Conservation (phyloP, 2,113 vertebrate genomes). For the Siphamia tubifer region DNA sequence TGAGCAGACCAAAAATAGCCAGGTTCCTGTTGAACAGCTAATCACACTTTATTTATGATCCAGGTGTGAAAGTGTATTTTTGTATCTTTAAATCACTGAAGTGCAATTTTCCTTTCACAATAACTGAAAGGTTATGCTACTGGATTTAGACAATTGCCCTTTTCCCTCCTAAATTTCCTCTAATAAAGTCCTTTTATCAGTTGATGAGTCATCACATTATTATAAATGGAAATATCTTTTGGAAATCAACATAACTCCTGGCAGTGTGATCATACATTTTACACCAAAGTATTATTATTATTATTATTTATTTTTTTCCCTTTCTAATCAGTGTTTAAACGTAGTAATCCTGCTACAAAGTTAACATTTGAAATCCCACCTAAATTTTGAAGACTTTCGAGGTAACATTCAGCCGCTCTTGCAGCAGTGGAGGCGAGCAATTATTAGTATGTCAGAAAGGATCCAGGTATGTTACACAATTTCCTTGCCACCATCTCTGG, state of each 20-base stretch:
- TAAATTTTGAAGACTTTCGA: constrained; percentile 36
- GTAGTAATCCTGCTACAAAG: background rate
- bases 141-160: background rate
- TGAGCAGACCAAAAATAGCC: too few relatives aligned
- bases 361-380: background rate
- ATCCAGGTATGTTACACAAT: constrained; percentile 70
- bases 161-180: too few relatives aligned
- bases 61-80: too few relatives aligned
- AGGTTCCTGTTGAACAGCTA: too few relatives aligned
- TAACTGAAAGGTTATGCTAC: background rate
- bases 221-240: too few relatives aligned
- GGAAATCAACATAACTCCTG: background rate
- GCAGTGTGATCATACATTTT: background rate
- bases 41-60: too few relatives aligned
- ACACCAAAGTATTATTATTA: background rate
- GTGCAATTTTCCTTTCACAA: background rate
- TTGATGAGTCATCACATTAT: background rate
- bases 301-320: background rate
- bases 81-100: background rate
- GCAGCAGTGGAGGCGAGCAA: constrained; percentile 53
- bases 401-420: constrained; percentile 56
- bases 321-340: background rate
- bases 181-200: too few relatives aligned
- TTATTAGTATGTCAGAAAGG: constrained; percentile 58
- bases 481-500: constrained; percentile 59